phyloP scores from a whole-genome alignment of 2,113 vertebrate species.

The Cinclus mexicanus region DNA sequence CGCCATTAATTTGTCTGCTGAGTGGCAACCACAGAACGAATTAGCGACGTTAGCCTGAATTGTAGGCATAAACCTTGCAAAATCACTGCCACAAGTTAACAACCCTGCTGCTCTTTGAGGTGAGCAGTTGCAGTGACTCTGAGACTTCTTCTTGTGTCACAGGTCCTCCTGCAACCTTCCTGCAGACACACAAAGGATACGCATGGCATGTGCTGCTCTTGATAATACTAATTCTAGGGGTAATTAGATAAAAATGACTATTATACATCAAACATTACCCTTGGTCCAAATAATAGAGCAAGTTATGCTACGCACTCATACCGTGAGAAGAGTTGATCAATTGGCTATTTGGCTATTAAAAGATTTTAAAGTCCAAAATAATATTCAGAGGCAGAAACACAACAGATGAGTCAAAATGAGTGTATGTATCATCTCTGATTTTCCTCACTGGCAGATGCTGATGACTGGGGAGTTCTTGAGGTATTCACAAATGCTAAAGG shows the following conservation, averaged over 20 bases:
- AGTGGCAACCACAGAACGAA: background rate
- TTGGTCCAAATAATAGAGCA: background rate
- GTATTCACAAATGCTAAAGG: background rate
- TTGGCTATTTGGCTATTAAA: background rate
- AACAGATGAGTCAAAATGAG: background rate
- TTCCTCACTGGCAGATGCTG: background rate
- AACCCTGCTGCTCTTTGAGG: background rate
- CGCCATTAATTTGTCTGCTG: background rate
- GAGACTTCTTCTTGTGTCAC: background rate
- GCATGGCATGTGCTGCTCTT: background rate
- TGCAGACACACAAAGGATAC: background rate
- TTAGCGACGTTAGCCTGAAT: fast-evolving
- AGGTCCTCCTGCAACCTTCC: background rate
- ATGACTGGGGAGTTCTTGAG: background rate
- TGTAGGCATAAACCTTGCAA: background rate
- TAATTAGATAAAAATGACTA: background rate
- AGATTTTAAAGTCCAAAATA: background rate
- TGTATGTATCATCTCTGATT: background rate
- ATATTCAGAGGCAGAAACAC: background rate
- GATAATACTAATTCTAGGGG: background rate
- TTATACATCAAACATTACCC: background rate
- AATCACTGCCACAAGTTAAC: background rate
- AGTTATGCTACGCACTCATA: background rate
- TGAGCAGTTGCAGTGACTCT: background rate
- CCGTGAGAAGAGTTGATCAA: background rate